Evolutionary conservation across 2,797 vertebrate genomes (phyloP).

Genomic region (Cirrhinus molitorella): DNA sequence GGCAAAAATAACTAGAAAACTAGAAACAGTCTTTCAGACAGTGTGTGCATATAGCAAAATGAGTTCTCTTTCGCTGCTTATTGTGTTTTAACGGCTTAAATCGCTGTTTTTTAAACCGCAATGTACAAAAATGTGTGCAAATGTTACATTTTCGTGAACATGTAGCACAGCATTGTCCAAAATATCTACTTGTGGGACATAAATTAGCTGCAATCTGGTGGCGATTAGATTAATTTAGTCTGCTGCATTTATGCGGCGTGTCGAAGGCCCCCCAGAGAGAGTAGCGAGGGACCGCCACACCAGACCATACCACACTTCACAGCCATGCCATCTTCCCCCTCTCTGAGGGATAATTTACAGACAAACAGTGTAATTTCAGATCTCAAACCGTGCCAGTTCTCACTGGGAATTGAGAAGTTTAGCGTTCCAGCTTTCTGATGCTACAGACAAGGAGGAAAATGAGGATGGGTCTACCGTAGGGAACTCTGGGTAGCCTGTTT

Average conservation of each 20-base stretch:
- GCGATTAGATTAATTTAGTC: conserved; percentile 62
- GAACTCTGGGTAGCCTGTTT: conserved; percentile 36
- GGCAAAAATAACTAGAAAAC: too few species aligned
- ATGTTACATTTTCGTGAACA: too few species aligned
- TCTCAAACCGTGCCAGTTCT: conserved; percentile 21
- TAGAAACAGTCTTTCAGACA: too few species aligned
- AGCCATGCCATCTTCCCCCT: conserved; percentile 23
- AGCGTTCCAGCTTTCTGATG: conserved; percentile 49
- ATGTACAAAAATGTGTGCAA: too few species aligned
- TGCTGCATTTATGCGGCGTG: conserved; percentile 46
- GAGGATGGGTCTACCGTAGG: conserved; percentile 49
- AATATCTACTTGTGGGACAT: too few species aligned
- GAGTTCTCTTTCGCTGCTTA: too few species aligned
- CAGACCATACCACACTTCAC: conserved; percentile 7
- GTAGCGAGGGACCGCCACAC: conserved; percentile 17
- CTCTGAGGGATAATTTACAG: conserved; percentile 50
- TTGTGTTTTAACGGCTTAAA: too few species aligned
- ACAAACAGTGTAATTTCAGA: conserved; percentile 40
- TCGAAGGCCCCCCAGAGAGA: conserved; percentile 36
- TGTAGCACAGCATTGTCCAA: too few species aligned
- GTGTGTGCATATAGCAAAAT: too few species aligned
- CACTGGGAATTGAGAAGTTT: conserved; percentile 59
- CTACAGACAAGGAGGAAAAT: conserved; percentile 27
- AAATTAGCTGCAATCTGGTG: conserved; percentile 58
- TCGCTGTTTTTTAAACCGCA: too few species aligned